Conservation (phyloP, 1,140 invertebrate genomes). For the Pseudomyrmex gracilis region DNA sequence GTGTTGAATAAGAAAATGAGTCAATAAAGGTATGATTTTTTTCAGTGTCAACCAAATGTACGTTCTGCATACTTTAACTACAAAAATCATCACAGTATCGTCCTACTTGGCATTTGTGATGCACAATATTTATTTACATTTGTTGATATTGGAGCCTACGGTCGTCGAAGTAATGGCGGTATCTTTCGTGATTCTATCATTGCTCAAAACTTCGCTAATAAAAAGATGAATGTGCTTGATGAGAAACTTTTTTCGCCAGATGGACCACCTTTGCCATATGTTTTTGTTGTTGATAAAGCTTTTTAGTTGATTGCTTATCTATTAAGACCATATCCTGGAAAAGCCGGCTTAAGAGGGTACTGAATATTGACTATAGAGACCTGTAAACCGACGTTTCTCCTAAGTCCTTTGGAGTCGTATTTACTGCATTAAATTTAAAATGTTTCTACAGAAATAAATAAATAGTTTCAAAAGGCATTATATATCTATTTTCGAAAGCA, state of each 20-base stretch:
- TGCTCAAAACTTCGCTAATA: not conserved
- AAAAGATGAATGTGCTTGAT: not conserved
- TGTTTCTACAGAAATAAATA: too few species aligned
- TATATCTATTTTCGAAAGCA: too few species aligned
- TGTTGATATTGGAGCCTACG: conserved; percentile 9
- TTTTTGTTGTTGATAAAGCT: not conserved
- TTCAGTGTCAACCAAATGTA: not conserved
- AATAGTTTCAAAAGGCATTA: too few species aligned
- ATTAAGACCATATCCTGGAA: not conserved
- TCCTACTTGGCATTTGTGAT: not conserved
- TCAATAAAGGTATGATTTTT: not conserved
- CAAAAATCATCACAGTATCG: not conserved
- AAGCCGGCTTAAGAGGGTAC: too few species aligned
- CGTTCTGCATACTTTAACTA: not conserved
- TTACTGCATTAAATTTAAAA: too few species aligned
- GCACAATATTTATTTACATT: not conserved
- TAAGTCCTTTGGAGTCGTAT: too few species aligned
- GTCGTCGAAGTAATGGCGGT: not conserved
- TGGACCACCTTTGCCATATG: not conserved
- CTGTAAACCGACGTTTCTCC: too few species aligned
- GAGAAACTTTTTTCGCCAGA: not conserved
- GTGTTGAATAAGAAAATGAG: too few species aligned
- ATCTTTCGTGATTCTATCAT: not conserved
- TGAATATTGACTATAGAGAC: too few species aligned
- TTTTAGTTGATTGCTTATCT: not conserved